Evolutionary conservation across 2,113 vertebrate species (phyloP).

Genomic region (Cyphomyrus plagiostoma): DNA sequence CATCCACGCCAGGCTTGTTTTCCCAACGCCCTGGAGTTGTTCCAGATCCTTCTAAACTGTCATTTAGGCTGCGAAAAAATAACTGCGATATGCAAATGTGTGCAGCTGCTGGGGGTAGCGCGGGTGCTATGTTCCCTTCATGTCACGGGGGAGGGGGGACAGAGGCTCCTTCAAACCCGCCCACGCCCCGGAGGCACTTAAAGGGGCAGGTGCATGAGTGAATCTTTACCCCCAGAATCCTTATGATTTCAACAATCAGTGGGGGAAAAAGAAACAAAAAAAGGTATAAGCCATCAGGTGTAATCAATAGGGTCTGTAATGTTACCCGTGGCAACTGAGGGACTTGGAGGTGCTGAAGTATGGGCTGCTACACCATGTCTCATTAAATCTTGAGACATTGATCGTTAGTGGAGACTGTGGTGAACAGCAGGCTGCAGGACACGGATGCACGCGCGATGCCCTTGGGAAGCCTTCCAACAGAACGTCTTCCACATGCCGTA

Average conservation of each 20-base stretch:
- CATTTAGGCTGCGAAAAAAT: slow-evolving; percentile 26
- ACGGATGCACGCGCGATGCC: neutral
- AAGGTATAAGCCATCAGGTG: neutral
- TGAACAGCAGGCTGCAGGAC: neutral
- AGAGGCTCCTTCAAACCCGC: neutral
- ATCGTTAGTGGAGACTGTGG: neutral
- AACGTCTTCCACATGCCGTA: neutral
- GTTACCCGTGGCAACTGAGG: neutral
- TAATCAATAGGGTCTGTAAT: neutral
- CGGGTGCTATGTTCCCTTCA: neutral
- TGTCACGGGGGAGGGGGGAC: neutral
- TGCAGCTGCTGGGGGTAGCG: neutral
- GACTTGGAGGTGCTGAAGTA: neutral
- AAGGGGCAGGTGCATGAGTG: neutral
- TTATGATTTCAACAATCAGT: neutral
- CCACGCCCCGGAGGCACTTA: neutral
- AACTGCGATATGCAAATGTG: slow-evolving; percentile 61
- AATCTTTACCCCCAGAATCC: neutral
- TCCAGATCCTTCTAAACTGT: slow-evolving; percentile 46
- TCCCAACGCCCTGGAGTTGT: slow-evolving; percentile 33
- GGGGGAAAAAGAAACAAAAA: neutral
- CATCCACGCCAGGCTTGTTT: slow-evolving; percentile 31
- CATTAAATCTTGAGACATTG: neutral
- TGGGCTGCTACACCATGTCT: no score
- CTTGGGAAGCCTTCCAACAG: neutral